phyloP scores from a whole-genome alignment of 2,888 invertebrate species.

The Rotaria socialis region DNA sequence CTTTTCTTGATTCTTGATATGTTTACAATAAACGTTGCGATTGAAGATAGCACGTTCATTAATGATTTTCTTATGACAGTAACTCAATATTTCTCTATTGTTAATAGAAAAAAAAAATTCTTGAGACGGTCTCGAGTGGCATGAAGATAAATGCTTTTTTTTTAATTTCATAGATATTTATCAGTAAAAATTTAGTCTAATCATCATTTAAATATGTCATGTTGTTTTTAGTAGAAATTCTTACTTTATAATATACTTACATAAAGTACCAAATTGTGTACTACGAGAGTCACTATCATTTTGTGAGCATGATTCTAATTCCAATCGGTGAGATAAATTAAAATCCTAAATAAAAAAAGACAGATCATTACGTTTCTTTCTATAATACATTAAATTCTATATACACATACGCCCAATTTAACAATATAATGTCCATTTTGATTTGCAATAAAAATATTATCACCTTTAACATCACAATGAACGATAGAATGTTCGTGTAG shows the following conservation, averaged over 20 bases:
- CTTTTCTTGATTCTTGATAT: too few relatives aligned
- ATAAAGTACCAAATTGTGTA: conserved; percentile 28
- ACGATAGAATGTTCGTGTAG: conserved; percentile 26
- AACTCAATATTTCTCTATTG: too few relatives aligned
- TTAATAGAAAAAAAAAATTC: too few relatives aligned
- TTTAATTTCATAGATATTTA: too few relatives aligned
- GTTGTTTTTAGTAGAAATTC: too few relatives aligned
- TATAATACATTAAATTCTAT: background rate
- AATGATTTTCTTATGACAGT: too few relatives aligned
- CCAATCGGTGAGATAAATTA: conserved; percentile 34
- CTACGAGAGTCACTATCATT: background rate
- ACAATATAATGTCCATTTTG: conserved; percentile 20
- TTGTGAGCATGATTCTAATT: conserved; percentile 14
- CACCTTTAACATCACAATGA: conserved; percentile 33
- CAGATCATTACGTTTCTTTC: background rate
- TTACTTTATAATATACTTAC: background rate
- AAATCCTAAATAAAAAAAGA: background rate
- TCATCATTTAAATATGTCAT: too few relatives aligned
- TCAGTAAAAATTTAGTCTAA: too few relatives aligned
- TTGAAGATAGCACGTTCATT: too few relatives aligned
- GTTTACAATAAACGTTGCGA: too few relatives aligned
- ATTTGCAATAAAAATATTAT: conserved; percentile 18
- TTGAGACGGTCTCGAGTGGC: too few relatives aligned
- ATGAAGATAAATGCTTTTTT: too few relatives aligned
- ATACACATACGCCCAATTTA: conserved; percentile 19